Evolutionary conservation across 1,140 invertebrate genomes (phyloP).

Genomic region (Anastrepha obliqua): DNA sequence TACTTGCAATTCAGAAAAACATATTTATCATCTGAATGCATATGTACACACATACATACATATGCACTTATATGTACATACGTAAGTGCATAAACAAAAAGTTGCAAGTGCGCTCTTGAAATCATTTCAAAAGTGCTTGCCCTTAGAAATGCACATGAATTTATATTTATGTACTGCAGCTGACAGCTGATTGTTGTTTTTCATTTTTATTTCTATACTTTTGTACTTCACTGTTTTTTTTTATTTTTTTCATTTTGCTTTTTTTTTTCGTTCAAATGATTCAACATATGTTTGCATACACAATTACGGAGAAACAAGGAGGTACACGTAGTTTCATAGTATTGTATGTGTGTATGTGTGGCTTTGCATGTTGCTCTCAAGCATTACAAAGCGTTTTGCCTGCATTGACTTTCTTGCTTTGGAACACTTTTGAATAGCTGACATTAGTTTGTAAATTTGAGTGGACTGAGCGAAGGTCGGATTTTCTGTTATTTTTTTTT

Average conservation of each 20-base stretch:
- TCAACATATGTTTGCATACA: conserved; percentile 15
- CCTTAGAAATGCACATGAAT: not conserved
- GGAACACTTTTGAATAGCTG: not conserved
- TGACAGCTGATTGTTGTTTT: not conserved
- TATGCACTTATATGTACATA: no score
- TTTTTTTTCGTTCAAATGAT: not conserved
- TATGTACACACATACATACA: not conserved
- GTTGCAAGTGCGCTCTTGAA: conserved; percentile 24
- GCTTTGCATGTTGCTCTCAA: not conserved
- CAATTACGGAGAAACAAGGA: not conserved
- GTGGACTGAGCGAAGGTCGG: not conserved
- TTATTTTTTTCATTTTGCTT: not conserved
- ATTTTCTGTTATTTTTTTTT: not conserved
- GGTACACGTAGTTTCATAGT: no score
- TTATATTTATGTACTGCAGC: not conserved
- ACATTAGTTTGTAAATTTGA: not conserved
- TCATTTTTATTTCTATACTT: not conserved
- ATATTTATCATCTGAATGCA: not conserved
- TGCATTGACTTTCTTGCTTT: not conserved
- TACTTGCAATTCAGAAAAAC: not conserved
- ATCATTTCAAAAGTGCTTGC: conserved; percentile 33
- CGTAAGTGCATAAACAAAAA: not conserved
- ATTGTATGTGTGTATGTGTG: not conserved
- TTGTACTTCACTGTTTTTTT: not conserved
- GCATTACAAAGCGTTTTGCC: not conserved